Conservation (phyloP, 1,140 invertebrate species). For the Leptonema lineaticorne region DNA sequence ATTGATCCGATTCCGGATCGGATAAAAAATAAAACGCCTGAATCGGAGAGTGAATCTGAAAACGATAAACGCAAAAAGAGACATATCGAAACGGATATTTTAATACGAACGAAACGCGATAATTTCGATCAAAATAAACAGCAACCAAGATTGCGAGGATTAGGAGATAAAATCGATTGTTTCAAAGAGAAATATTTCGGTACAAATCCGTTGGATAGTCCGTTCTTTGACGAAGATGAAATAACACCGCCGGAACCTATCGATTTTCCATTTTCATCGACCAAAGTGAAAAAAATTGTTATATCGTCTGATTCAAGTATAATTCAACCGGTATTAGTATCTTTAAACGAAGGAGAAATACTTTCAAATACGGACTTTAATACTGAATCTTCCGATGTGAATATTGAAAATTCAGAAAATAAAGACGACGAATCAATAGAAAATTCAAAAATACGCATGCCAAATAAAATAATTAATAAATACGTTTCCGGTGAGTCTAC, state of each 20-base stretch:
- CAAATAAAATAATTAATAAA: conserved; percentile 33
- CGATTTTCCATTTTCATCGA: conserved; percentile 35
- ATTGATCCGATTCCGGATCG: conserved; percentile 57
- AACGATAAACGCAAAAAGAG: conserved; percentile 36
- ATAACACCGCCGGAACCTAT: conserved; percentile 50
- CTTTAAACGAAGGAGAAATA: too few relatives aligned
- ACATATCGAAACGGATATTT: not conserved
- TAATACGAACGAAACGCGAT: conserved; percentile 17
- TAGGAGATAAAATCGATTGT: conserved; percentile 74
- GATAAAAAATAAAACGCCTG: conserved; percentile 50
- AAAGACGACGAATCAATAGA: not conserved
- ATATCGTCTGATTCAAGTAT: not conserved
- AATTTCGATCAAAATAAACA: conserved; percentile 43
- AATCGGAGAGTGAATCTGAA: conserved; percentile 44
- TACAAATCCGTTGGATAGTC: conserved; percentile 70
- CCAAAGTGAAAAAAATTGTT: not conserved
- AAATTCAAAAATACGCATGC: conserved; percentile 22
- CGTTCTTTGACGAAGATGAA: conserved; percentile 66
- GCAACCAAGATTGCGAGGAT: conserved; percentile 51
- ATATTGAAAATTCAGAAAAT: not conserved
- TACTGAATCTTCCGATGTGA: not conserved
- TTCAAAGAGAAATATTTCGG: conserved; percentile 74
- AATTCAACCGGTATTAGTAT: not conserved
- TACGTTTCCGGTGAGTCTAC: conserved; percentile 31
- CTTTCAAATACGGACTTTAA: not conserved